Conservation (phyloP, 1,140 invertebrate species). For the Paramacrobiotus metropolitanus region DNA sequence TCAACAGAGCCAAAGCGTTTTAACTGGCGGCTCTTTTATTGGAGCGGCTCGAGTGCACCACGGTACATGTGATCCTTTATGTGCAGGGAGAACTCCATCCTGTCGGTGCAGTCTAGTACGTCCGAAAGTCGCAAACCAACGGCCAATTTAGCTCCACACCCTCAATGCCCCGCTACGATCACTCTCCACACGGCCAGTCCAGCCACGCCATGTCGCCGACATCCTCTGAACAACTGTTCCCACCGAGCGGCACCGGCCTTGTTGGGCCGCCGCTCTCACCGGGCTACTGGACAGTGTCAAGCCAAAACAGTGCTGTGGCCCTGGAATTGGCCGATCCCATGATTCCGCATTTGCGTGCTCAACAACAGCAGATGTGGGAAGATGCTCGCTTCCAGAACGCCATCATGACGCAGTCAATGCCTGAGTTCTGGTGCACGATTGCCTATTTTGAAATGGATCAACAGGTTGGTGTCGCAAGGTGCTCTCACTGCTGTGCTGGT, state of each 20-base stretch:
- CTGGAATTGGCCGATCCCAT: background rate
- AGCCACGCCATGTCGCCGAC: background rate
- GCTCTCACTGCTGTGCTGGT: background rate
- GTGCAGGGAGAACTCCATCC: background rate
- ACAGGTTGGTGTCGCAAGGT: constrained; percentile 32
- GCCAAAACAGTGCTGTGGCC: background rate
- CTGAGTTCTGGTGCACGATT: constrained; percentile 97
- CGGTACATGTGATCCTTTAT: too few species aligned
- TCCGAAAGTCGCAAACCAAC: background rate
- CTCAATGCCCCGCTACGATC: background rate
- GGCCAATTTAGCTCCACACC: background rate
- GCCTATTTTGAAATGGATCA: constrained; percentile 96
- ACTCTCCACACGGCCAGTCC: background rate
- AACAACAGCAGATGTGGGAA: background rate
- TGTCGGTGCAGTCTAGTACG: background rate
- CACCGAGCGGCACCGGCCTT: background rate
- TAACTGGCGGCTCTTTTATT: too few species aligned
- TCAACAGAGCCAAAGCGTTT: too few species aligned
- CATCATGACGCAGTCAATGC: constrained; percentile 24
- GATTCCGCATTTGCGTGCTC: background rate
- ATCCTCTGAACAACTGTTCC: background rate
- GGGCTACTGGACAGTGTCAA: background rate
- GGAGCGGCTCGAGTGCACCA: too few species aligned
- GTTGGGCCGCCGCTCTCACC: background rate
- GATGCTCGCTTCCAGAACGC: background rate